Conservation (phyloP, 2,797 vertebrate species). For the Pempheris klunzingeri region DNA sequence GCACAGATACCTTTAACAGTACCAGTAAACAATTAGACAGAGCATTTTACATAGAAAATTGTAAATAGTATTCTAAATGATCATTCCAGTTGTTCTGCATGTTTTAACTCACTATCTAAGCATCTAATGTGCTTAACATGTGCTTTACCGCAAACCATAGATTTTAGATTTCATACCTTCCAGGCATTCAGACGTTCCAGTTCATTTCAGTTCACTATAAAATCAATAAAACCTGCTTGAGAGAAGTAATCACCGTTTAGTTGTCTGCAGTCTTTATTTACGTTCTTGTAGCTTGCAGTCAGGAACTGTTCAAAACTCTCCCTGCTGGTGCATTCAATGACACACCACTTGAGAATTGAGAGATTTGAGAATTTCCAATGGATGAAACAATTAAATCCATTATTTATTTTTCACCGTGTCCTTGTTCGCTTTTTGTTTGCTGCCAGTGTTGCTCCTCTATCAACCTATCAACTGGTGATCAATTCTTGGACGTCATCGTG, state of each 20-base stretch:
- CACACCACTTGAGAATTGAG: not conserved
- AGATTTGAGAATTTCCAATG: conserved; percentile 5
- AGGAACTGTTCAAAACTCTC: conserved; percentile 1
- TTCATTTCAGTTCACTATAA: conserved; percentile 22
- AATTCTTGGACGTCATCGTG: conserved; percentile 10
- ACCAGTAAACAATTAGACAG: conserved; percentile 13
- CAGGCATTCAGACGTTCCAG: not conserved
- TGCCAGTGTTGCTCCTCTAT: not conserved
- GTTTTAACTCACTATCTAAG: conserved; percentile 26
- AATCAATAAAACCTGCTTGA: not conserved
- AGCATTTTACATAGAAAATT: conserved; percentile 17
- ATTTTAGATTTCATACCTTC: conserved; percentile 7
- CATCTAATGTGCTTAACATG: conserved; percentile 4
- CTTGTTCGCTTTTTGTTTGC: conserved; percentile 8
- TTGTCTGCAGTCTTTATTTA: conserved; percentile 14
- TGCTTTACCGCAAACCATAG: not conserved
- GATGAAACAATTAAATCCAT: conserved; percentile 27
- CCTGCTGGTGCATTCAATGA: conserved; percentile 34
- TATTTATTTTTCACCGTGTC: conserved; percentile 19
- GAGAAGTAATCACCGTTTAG: not conserved
- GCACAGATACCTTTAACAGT: conserved; percentile 20
- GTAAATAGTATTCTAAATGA: conserved; percentile 16
- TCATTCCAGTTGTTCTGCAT: conserved; percentile 40
- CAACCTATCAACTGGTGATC: not conserved
- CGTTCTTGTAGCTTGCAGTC: not conserved